Conservation (phyloP, 2,888 invertebrate genomes). For the Cylindroiulus punctatus region DNA sequence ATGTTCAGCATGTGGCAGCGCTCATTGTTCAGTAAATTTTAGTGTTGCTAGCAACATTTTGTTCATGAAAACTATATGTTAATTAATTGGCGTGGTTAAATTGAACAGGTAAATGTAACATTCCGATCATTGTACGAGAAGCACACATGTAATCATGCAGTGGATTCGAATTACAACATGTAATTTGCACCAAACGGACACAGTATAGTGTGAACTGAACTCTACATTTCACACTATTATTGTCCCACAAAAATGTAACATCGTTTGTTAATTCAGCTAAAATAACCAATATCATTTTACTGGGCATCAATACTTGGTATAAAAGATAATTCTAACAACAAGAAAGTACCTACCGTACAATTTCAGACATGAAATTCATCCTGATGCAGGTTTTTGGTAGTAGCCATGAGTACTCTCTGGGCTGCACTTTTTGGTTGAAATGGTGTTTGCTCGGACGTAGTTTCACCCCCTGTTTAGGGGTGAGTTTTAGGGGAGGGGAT, state of each 20-base stretch:
- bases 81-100: too few relatives aligned
- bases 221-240: too few relatives aligned
- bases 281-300: neutral
- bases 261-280: neutral
- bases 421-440: constrained; percentile 3
- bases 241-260: neutral
- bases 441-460: neutral
- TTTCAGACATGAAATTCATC: neutral
- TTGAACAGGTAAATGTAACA: too few relatives aligned
- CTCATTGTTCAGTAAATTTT: too few relatives aligned
- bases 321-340: neutral
- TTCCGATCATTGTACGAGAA: too few relatives aligned
- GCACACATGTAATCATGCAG: too few relatives aligned
- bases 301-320: neutral
- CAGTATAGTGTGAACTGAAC: neutral
- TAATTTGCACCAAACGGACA: too few relatives aligned
- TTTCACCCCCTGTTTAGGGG: constrained; percentile 15
- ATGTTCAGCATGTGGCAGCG: too few relatives aligned
- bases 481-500: constrained; percentile 25
- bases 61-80: too few relatives aligned
- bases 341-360: neutral
- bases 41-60: too few relatives aligned
- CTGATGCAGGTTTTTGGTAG: neutral
- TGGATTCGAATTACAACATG: too few relatives aligned
- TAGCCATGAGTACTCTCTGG: neutral